phyloP scores from a whole-genome alignment of 2,888 invertebrate species.

The Plagodis pulveraria region DNA sequence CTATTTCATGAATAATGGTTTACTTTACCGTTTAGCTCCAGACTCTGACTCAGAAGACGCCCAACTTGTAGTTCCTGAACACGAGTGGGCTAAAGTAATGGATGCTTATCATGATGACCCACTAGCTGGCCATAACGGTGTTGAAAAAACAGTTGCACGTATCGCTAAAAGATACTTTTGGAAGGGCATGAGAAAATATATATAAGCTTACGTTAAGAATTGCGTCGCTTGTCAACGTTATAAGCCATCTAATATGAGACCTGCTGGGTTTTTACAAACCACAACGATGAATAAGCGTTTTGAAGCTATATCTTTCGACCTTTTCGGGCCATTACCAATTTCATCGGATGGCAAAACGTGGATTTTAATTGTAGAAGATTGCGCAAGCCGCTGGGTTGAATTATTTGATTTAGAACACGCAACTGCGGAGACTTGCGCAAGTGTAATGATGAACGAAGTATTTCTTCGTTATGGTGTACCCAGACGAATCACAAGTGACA shows the following conservation, averaged over 20 bases:
- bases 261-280: conserved; percentile 18
- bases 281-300: conserved; percentile 28
- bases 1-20: conserved; percentile 39
- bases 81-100: conserved; percentile 35
- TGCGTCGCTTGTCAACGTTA: too few relatives aligned
- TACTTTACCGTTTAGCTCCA: conserved; percentile 37
- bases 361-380: conserved; percentile 40
- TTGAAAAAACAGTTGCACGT: conserved; percentile 21
- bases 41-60: conserved; percentile 30
- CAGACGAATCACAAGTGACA: conserved; percentile 49
- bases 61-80: conserved; percentile 41
- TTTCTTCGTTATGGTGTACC: conserved; percentile 54
- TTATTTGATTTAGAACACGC: conserved; percentile 39
- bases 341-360: conserved; percentile 22
- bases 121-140: conserved; percentile 24
- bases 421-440: conserved; percentile 44
- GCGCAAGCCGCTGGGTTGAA: conserved; percentile 40
- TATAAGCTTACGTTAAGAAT: too few relatives aligned
- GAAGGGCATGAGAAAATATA: too few relatives aligned
- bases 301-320: conserved; percentile 46
- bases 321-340: conserved; percentile 42
- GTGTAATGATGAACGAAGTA: conserved; percentile 47
- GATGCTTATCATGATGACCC: conserved; percentile 26
- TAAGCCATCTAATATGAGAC: too few relatives aligned
- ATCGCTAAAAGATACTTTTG: too few relatives aligned